Evolutionary conservation across 2,113 vertebrate species (phyloP).

Genomic region (Synchiropus splendidus): DNA sequence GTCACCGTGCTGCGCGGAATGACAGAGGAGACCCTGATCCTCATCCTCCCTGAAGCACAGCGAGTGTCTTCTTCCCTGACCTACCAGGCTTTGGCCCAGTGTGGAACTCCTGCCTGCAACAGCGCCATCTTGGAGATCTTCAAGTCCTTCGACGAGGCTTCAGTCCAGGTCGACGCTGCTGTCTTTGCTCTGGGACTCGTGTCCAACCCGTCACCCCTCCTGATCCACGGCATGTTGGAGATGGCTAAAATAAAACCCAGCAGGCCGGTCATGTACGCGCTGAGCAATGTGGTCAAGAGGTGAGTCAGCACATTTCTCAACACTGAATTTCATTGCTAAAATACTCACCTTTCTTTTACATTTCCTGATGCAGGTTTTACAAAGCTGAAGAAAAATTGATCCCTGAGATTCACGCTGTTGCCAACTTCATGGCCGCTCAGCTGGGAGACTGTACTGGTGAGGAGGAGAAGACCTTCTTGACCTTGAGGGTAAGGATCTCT

Average conservation of each 20-base stretch:
- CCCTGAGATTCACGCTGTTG: constrained; percentile 72
- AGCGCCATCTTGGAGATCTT: constrained; percentile 76
- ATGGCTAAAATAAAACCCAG: constrained; percentile 77
- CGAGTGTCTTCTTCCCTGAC: constrained; percentile 67
- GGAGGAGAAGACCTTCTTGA: constrained; percentile 75
- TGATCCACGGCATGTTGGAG: constrained; percentile 75
- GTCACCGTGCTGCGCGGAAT: constrained; percentile 77
- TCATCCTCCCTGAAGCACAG: constrained; percentile 47
- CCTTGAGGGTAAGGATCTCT: constrained; percentile 68
- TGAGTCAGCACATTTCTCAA: constrained; percentile 52
- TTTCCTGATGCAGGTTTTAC: constrained; percentile 66
- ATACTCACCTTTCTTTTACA: background rate
- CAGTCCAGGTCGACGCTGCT: constrained; percentile 67
- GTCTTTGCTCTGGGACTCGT: constrained; percentile 79
- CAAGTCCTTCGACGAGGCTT: constrained; percentile 55
- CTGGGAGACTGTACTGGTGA: constrained; percentile 76
- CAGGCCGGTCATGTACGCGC: constrained; percentile 79
- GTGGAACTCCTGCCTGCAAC: constrained; percentile 83
- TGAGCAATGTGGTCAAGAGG: constrained; percentile 81
- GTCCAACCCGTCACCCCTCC: constrained; percentile 72
- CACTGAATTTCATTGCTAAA: background rate
- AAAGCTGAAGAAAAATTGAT: constrained; percentile 49
- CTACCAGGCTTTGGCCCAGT: constrained; percentile 82
- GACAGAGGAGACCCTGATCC: constrained; percentile 59
- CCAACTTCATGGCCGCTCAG: constrained; percentile 70